Percentiles rank a stretch among this genome's conserved stretches.
Conservation (phyloP, 2,888 invertebrate species). For the Liopterus haemorrhoidalis region DNA sequence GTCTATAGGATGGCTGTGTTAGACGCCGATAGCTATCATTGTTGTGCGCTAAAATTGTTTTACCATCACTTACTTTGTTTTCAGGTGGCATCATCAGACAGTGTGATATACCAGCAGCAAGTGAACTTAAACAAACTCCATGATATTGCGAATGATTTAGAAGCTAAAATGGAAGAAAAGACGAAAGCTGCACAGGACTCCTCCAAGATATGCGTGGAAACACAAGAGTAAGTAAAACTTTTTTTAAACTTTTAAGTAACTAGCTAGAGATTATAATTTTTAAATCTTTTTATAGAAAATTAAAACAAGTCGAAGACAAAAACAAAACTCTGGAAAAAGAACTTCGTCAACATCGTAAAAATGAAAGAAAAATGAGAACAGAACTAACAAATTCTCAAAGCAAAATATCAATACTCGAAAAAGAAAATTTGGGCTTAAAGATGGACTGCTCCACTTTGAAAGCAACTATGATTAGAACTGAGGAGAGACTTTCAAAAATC, state of each 20-base stretch:
- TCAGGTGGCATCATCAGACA: neutral
- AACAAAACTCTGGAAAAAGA: neutral
- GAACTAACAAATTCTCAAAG: neutral
- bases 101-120: neutral
- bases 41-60: no score
- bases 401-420: neutral
- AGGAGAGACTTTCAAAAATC: neutral
- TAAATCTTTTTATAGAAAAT: neutral
- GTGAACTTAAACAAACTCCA: neutral
- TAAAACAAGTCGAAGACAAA: neutral
- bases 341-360: neutral
- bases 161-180: neutral
- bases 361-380: slow-evolving; percentile 1
- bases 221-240: slow-evolving; percentile 4
- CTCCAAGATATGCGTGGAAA: neutral
- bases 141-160: neutral
- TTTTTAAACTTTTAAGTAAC: neutral
- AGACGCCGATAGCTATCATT: no score
- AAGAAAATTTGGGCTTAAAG: neutral
- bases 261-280: neutral
- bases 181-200: neutral
- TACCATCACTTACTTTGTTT: no score
- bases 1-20: no score
- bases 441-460: neutral
- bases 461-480: neutral